Evolutionary conservation across 2,888 invertebrate species (phyloP), one percentile per base, ranked within the genome.

Genomic region (Xylophagus ater): DNA sequence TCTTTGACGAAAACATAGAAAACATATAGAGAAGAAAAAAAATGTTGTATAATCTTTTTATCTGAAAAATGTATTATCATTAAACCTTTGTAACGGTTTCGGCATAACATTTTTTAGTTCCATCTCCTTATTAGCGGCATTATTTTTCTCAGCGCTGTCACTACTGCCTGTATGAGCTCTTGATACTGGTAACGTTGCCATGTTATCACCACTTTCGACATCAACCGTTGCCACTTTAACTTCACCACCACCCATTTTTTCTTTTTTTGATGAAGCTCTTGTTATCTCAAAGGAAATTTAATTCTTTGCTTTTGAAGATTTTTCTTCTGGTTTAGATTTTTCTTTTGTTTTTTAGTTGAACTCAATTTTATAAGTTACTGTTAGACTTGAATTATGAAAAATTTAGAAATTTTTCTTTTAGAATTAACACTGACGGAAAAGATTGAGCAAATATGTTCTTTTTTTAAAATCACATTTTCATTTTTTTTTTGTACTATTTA

Each of bases 201-300:
- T 86, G 61, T 87, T 86, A 73, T 86, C 85, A 53, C 82, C 80
- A 50, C 82, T 74, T 68, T 87, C 87, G 57, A 85, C 74, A 67
- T 87, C 86, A 54, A 88, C 88, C 43, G 87, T 87, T 53, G 87
- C 81, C 65, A 87, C 85, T 73, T 86, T 87, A 67, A 86, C 81
- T 69, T 87, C 85, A 59, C 73, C 72, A 60, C 78, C 77, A 52
- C 73, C 72, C 74, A 76, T 75, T 50, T 43, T 50, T 34, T 21
- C 14, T n/a, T 31, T 25, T 30, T 38, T 24, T n/a, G 9, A 13
- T 14, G 8, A 14, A 12, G 10, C 14, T 33, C 19, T 28, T n/a
- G 15, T 28, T 38, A 12, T 38, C 9, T 32, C 24, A 20, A 9
- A 35, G n/a, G 19, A 13, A 18, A 30, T 13, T 32, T 18, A 12